Conservation (phyloP, 1,140 invertebrate species). For the Anastatus disparis region DNA sequence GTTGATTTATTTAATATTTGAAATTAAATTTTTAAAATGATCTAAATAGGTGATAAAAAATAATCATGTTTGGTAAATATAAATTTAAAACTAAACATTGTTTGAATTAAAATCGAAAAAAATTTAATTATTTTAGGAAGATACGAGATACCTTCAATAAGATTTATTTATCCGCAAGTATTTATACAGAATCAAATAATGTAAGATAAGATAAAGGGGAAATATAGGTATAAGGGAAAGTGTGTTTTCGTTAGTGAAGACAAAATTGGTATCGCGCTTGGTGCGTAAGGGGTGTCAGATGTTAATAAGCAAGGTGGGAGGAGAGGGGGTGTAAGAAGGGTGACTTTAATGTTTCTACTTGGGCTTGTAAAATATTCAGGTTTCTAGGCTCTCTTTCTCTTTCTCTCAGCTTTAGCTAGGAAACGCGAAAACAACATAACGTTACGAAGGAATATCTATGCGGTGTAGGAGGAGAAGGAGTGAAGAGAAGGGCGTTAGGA, state of each 20-base stretch:
- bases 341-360: slow-evolving; percentile 62
- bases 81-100: too few relatives aligned
- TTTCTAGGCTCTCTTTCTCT: slow-evolving; percentile 56
- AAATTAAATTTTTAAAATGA: too few relatives aligned
- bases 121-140: too few relatives aligned
- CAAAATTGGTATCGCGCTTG: slow-evolving; percentile 27
- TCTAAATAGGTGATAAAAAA: too few relatives aligned
- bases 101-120: too few relatives aligned
- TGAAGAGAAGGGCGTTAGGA: slow-evolving; percentile 57
- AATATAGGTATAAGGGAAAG: neutral
- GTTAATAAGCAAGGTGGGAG: slow-evolving; percentile 64
- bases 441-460: slow-evolving; percentile 57
- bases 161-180: too few relatives aligned
- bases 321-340: slow-evolving; percentile 64
- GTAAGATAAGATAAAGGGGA: neutral
- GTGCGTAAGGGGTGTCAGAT: slow-evolving; percentile 50
- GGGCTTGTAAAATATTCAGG: slow-evolving; percentile 64
- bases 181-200: too few relatives aligned
- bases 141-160: too few relatives aligned
- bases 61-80: too few relatives aligned
- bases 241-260: slow-evolving; percentile 12
- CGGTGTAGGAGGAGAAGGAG: too few relatives aligned
- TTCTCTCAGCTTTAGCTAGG: too few relatives aligned
- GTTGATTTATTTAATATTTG: too few relatives aligned
- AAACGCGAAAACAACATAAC: slow-evolving; percentile 44